Base-by-base conservation (phyloP, 2,797 vertebrate genomes). In the Denticeps clupeoides region DNA sequence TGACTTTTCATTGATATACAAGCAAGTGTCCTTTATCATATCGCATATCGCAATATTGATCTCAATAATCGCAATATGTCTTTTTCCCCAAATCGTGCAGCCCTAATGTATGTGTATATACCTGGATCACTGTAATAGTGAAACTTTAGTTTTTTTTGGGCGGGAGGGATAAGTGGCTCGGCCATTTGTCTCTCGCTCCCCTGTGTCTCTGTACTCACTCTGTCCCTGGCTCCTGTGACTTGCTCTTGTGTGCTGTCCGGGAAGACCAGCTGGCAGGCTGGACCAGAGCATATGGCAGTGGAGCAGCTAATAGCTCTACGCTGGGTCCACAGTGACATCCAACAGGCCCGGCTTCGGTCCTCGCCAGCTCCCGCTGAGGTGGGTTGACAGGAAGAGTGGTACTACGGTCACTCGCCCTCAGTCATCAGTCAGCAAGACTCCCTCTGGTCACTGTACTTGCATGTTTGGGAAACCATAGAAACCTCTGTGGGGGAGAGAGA, bases 401-500 rank as follows among this genome's bases (percentile, higher is more conserved):
- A 21, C 16, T 18, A 2, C 35, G 35, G 21, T 21, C 5, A 18
- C 18, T 18, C 38, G 18, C 38, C 35, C 35, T 38, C 35, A 3
- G 38, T 35, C 35, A 38, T 38, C 35, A 38, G 35, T 21, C 35
- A 38, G 11, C 38, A 16, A 38, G 35, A 38, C 21, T 18, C 21
- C n/a, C n/a, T n/a, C n/a, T n/a, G n/a, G n/a, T n/a, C n/a, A n/a
- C n/a, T n/a, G n/a, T n/a, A n/a, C n/a, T n/a, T n/a, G n/a, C n/a
- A n/a, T n/a, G n/a, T n/a, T n/a, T n/a, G n/a, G n/a, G n/a, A n/a
- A n/a, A n/a, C n/a, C n/a, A n/a, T n/a, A n/a, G n/a, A n/a, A n/a
- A n/a, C n/a, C n/a, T n/a, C n/a, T n/a, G n/a, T n/a, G n/a, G n/a
- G n/a, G n/a, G n/a, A n/a, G n/a, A n/a, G n/a, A n/a, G n/a, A n/a